phyloP scores from a whole-genome alignment of 2,888 invertebrate species.

The Drosophila nr. fundita region DNA sequence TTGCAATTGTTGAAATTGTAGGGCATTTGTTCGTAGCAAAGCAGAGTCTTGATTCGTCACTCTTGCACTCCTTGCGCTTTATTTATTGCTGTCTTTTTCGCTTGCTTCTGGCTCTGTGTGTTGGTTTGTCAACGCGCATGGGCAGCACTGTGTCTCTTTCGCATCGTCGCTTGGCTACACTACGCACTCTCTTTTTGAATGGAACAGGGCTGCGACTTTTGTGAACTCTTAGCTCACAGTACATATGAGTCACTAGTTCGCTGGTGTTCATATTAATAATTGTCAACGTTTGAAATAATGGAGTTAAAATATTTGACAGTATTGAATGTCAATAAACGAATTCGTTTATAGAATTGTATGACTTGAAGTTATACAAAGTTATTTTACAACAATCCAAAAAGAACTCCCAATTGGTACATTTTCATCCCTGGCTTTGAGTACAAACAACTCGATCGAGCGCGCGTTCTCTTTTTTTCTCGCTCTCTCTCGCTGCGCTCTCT shows the following conservation, averaged over 20 bases:
- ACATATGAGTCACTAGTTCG: neutral
- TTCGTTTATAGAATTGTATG: neutral
- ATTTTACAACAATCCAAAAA: neutral
- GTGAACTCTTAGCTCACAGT: neutral
- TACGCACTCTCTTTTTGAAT: constrained; percentile 32
- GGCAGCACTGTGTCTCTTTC: constrained; percentile 52
- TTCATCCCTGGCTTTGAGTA: constrained; percentile 41
- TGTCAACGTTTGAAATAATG: neutral
- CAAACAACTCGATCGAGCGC: constrained; percentile 28
- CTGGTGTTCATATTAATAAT: neutral
- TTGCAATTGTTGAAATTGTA: constrained; percentile 12
- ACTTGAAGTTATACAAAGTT: neutral
- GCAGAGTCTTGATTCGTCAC: constrained; percentile 6
- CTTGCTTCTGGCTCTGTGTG: constrained; percentile 8
- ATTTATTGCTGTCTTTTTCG: constrained; percentile 11
- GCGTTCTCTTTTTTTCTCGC: constrained; percentile 8
- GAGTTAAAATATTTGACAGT: neutral
- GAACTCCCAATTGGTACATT: constrained; percentile 29
- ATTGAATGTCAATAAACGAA: neutral
- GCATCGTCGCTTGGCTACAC: constrained; percentile 48
- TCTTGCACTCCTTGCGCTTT: constrained; percentile 13
- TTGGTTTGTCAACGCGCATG: constrained; percentile 58
- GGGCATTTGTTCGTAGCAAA: constrained; percentile 41
- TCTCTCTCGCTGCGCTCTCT: constrained; percentile 12
- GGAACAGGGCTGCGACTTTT: constrained; percentile 39